Evolutionary conservation across 2,888 invertebrate genomes (phyloP).

Genomic region (Hipparchia sbordonii): DNA sequence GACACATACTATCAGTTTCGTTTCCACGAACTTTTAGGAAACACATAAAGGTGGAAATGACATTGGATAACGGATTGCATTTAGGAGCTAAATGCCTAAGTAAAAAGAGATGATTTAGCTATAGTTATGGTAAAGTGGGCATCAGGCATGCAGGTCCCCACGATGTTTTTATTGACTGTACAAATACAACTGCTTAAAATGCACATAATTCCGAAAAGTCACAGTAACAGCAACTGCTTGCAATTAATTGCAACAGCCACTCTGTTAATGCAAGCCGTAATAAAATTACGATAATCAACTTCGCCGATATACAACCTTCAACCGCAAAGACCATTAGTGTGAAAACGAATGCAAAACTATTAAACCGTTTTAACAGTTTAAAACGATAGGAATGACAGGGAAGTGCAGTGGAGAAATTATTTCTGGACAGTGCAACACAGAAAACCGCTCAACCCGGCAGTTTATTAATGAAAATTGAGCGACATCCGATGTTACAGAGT

Average conservation of each 20-base stretch:
- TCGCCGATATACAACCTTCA: slow-evolving; percentile 4
- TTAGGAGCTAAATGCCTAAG: no score
- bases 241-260: neutral
- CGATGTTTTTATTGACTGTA: no score
- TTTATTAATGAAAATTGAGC: slow-evolving; percentile 81
- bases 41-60: no score
- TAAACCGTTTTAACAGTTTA: slow-evolving; percentile 34
- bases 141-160: no score
- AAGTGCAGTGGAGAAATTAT: slow-evolving; percentile 53
- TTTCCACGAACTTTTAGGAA: no score
- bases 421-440: slow-evolving; percentile 69
- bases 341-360: slow-evolving; percentile 33
- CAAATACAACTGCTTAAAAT: no score
- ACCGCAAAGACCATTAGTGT: slow-evolving; percentile 14
- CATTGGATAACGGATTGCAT: no score
- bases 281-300: slow-evolving; percentile 9
- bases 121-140: no score
- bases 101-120: no score
- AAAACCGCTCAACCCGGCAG: slow-evolving; percentile 78
- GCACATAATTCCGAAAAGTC: no score
- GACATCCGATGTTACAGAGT: slow-evolving; percentile 68
- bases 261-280: slow-evolving; percentile 2
- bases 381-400: slow-evolving; percentile 37
- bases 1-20: no score
- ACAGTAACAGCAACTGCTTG: no score